Evolutionary conservation across 1,140 invertebrate species (phyloP).

Genomic region (Drosophila quadrilineata): DNA sequence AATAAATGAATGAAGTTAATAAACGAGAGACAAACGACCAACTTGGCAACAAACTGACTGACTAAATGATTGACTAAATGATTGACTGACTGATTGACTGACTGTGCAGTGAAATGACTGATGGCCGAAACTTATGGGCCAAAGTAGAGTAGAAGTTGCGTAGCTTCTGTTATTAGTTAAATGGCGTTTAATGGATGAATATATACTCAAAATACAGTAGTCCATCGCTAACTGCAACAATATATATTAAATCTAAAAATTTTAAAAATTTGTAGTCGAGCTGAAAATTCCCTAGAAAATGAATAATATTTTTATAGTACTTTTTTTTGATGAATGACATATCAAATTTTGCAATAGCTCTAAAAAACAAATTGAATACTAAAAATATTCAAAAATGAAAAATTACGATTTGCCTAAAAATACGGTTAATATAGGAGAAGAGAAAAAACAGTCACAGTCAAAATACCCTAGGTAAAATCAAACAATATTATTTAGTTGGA

Average conservation of each 20-base stretch:
- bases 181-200: conserved; percentile 75
- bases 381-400: too few species aligned
- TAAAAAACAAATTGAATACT: too few species aligned
- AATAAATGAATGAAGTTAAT: conserved; percentile 23
- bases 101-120: conserved; percentile 17
- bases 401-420: too few species aligned
- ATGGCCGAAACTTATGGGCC: conserved; percentile 20
- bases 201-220: conserved; percentile 43
- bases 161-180: conserved; percentile 70
- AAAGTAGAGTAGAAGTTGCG: not conserved
- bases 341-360: too few species aligned
- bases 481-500: too few species aligned
- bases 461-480: too few species aligned
- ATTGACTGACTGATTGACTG: conserved; percentile 8
- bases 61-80: conserved; percentile 16
- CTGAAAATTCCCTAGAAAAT: too few species aligned
- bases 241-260: conserved; percentile 57
- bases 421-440: too few species aligned
- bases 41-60: conserved; percentile 23
- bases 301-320: too few species aligned
- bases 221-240: conserved; percentile 21
- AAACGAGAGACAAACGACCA: conserved; percentile 58
- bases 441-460: too few species aligned
- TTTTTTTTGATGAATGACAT: too few species aligned
- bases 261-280: too few species aligned